Evolutionary conservation across 2,888 invertebrate genomes (phyloP), one percentile per base, ranked within the genome.

Genomic region (Parnassius smintheus): DNA sequence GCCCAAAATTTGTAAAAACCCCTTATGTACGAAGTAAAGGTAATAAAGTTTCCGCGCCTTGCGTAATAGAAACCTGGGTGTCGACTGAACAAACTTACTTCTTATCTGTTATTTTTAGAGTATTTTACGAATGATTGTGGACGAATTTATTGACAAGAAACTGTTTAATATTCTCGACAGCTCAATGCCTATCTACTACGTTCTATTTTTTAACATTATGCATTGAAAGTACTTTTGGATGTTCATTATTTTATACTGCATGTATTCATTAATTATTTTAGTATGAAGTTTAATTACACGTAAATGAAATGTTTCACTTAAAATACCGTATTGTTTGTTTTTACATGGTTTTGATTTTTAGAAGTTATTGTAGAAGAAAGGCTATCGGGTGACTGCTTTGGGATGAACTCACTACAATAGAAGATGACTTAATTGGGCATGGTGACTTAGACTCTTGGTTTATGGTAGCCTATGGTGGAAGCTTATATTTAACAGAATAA

Each of bases 41-140:
- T 35, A 35, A 4, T 35, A 3, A 85, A 86, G 80, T 83, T 85
- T 75, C 75, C 72, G 72, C 76, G 78, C 76, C 78, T 83, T 83
- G 78, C 77, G 83, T 86, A 86, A 85, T 85, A 82, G 83, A 82
- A 82, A 75, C 81, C 73, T 64, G 67, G 68, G 68, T 76, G 70
- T 75, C 74, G 72, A 71, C 72, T 70, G 77, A 77, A 76, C 78
- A 76, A 83, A 84, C 79, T 82, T 76, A 85, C 82, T 86, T 86
- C 86, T 85, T 86, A 86, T 86, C 83, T 78, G 79, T 77, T 77
- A 85, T 83, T 80, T 85, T 83, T 75, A 72, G 74, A 77, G 76
- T 79, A 75, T 76, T 77, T 80, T 65, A 61, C 66, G 22, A 74
- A 75, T 75, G 74, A 77, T 76, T 75, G 75, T 69, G 75, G 75